A percentile compares a stretch with the other conserved stretches of the same genome.
Evolutionary conservation across 2,797 vertebrate species (phyloP).

Genomic region (Cryptoblepharus egeriae): DNA sequence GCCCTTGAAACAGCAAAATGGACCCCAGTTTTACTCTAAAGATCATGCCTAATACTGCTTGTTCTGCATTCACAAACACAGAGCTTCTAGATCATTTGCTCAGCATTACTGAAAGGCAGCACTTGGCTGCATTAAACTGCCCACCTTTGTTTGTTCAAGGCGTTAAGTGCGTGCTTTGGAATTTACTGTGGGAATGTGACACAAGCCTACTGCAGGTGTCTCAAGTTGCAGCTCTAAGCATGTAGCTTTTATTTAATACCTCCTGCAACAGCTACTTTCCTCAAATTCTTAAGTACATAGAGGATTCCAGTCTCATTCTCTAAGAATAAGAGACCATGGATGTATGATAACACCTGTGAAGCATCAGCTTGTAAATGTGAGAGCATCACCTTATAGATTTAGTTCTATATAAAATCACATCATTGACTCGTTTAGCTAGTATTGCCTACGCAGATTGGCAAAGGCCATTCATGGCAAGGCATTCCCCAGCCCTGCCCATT

Average conservation of each 20-base stretch:
- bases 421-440: too few species aligned
- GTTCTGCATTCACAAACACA: too few species aligned
- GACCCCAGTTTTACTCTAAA: not conserved
- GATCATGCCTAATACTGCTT: not conserved
- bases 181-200: conserved; percentile 77
- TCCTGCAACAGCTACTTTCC: not conserved
- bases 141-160: conserved; percentile 79
- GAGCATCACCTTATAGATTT: too few species aligned
- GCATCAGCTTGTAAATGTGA: too few species aligned
- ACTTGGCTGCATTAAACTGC: conserved; percentile 63
- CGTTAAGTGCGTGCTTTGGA: conserved; percentile 73
- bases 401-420: too few species aligned
- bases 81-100: conserved; percentile 44
- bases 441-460: too few species aligned
- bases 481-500: too few species aligned
- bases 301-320: not conserved
- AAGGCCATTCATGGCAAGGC: too few species aligned
- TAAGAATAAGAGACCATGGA: not conserved
- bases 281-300: not conserved
- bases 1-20: fast-evolving
- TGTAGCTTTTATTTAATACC: conserved; percentile 55
- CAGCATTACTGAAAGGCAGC: conserved; percentile 46
- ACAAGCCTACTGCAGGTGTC: conserved; percentile 69
- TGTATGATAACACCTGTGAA: too few species aligned
- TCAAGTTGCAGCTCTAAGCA: conserved; percentile 49